phyloP scores from a whole-genome alignment of 2,888 invertebrate species.

The Dryomyza anilis region DNA sequence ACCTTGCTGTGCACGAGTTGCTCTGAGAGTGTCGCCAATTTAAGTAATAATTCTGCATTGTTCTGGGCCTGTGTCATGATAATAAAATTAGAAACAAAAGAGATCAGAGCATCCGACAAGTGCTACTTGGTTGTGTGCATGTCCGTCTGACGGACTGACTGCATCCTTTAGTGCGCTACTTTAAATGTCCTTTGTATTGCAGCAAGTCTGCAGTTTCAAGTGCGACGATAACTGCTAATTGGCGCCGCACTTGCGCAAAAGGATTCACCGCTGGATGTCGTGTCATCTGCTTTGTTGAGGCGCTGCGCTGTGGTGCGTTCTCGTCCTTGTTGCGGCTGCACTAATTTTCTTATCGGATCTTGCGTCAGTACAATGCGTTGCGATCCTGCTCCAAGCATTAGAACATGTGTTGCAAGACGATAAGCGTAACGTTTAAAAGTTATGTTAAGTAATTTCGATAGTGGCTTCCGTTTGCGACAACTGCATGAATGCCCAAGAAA shows the following conservation, averaged over 20 bases:
- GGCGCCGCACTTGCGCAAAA: not conserved
- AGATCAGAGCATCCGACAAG: not conserved
- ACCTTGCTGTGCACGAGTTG: no score
- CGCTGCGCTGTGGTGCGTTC: constrained; percentile 15
- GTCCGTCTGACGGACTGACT: not conserved
- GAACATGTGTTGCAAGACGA: no score
- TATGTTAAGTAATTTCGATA: no score
- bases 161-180: not conserved
- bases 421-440: no score
- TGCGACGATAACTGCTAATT: constrained; percentile 26
- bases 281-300: constrained; percentile 3
- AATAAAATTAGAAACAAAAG: constrained; percentile 27
- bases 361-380: no score
- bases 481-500: no score
- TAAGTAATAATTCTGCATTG: constrained; percentile 36
- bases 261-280: not conserved
- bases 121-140: no score
- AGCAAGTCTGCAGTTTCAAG: no score
- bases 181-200: no score
- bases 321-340: not conserved
- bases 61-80: constrained; percentile 18
- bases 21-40: constrained; percentile 43
- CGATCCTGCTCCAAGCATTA: no score
- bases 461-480: no score
- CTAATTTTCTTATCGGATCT: not conserved